Evolutionary conservation across 2,888 invertebrate genomes (phyloP).

Genomic region (Periphyllus acericola): DNA sequence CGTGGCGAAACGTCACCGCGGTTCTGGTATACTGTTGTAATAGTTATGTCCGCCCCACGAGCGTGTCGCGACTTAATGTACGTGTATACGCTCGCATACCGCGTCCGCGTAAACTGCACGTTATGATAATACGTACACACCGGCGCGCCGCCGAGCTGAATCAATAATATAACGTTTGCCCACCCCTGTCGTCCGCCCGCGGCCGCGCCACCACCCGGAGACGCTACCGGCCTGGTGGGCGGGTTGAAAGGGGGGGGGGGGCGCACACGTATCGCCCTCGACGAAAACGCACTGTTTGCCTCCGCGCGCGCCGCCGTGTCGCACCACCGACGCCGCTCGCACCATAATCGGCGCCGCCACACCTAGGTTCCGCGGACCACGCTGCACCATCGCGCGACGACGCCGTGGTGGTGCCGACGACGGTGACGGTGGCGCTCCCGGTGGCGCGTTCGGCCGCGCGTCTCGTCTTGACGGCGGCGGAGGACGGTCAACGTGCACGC

Average conservation of each 20-base stretch:
- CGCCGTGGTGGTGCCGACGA: neutral
- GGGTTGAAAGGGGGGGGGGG: no score
- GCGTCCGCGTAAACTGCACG: neutral
- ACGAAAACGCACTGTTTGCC: neutral
- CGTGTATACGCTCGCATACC: no score
- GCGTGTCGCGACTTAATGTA: no score
- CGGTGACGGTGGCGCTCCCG: neutral
- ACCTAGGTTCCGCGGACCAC: neutral
- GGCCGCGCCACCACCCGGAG: neutral
- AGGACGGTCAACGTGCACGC: neutral
- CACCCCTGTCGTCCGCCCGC: neutral
- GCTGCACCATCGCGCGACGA: neutral
- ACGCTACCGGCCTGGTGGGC: neutral
- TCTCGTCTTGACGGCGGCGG: no score
- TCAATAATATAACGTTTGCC: conserved; percentile 43
- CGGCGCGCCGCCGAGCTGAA: neutral
- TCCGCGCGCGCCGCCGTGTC: neutral
- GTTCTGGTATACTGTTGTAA: no score
- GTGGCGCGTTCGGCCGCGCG: neutral
- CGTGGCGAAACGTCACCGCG: no score
- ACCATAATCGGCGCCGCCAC: neutral
- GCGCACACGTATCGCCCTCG: conserved; percentile 15
- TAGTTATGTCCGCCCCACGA: no score
- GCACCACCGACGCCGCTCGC: neutral
- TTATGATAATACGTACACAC: neutral